These are phyloP conservation scores for Schizopygopsis malacanthus DNA, from an alignment of 2,797 vertebrate species.

Conservation along the genomic window DNA sequence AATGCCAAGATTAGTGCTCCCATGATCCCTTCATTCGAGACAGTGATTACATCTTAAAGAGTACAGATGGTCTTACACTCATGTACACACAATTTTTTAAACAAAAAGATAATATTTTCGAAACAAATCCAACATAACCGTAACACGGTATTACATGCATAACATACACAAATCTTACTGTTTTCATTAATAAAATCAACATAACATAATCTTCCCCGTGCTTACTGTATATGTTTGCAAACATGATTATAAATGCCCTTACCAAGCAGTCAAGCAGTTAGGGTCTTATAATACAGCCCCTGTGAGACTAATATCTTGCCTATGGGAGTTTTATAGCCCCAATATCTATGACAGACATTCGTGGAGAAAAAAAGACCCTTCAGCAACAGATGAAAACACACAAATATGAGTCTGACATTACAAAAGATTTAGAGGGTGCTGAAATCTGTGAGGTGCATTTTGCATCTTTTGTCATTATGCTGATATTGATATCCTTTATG, in stretches of 20 bases:
- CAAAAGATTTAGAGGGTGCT: background rate
- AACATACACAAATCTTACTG: background rate
- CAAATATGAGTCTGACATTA: background rate
- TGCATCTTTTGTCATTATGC: slow-evolving; percentile 6
- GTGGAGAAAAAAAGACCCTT: background rate
- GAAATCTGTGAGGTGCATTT: background rate
- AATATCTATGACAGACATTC: background rate
- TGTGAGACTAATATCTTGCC: background rate
- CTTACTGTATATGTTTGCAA: background rate
- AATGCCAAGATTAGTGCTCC: slow-evolving; percentile 30
- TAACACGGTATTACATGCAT: background rate
- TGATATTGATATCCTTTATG: slow-evolving; percentile 6
- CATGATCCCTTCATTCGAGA: slow-evolving; percentile 9
- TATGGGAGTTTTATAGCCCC: slow-evolving; percentile 5
- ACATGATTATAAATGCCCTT: slow-evolving; percentile 14
- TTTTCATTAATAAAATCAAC: slow-evolving; percentile 8
- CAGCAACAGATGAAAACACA: background rate
- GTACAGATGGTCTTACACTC: slow-evolving; percentile 31
- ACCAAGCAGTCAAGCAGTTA: background rate
- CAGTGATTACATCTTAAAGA: slow-evolving; percentile 30
- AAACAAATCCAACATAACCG: background rate
- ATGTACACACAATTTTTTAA: background rate
- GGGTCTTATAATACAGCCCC: slow-evolving; percentile 4
- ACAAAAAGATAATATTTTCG: background rate
- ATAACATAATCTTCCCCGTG: background rate